Evolutionary conservation across 2,888 invertebrate species (phyloP).

Genomic region (Himalopsyche tibetana): DNA sequence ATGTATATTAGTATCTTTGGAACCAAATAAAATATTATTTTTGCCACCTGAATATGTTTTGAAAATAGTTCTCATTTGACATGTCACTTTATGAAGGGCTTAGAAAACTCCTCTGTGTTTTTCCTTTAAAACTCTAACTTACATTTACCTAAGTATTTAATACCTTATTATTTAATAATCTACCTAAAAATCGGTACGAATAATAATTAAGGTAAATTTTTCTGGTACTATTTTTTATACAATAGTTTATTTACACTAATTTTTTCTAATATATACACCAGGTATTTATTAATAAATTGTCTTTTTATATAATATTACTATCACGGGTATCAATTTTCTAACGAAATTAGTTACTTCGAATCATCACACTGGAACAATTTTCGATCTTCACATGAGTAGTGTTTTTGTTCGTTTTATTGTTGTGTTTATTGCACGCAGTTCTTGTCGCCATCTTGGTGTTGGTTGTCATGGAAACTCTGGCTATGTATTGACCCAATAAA

Average conservation of each 20-base stretch:
- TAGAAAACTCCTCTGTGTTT: neutral
- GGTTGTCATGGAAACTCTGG: conserved; percentile 31
- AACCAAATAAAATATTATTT: no score
- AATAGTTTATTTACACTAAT: conserved; percentile 57
- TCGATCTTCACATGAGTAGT: neutral
- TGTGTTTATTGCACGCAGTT: conserved; percentile 40
- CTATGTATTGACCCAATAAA: conserved; percentile 36
- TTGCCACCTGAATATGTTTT: no score
- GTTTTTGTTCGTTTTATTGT: conserved; percentile 27
- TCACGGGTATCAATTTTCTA: conserved; percentile 40
- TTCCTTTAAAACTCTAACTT: conserved; percentile 45
- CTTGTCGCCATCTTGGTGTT: conserved; percentile 33
- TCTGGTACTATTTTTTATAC: conserved; percentile 61
- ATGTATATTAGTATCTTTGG: no score
- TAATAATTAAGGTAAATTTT: conserved; percentile 58
- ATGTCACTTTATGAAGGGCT: no score
- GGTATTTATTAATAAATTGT: conserved; percentile 46
- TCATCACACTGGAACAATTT: conserved; percentile 28
- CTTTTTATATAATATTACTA: conserved; percentile 43
- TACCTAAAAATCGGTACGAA: conserved; percentile 56
- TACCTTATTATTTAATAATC: conserved; percentile 44
- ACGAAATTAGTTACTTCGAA: conserved; percentile 37
- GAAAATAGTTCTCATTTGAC: no score
- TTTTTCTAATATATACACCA: conserved; percentile 55
- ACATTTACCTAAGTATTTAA: conserved; percentile 45